These are phyloP conservation scores for Chionodraco myersi DNA, from an alignment of 2,113 vertebrate species.

Conservation along the genomic window DNA sequence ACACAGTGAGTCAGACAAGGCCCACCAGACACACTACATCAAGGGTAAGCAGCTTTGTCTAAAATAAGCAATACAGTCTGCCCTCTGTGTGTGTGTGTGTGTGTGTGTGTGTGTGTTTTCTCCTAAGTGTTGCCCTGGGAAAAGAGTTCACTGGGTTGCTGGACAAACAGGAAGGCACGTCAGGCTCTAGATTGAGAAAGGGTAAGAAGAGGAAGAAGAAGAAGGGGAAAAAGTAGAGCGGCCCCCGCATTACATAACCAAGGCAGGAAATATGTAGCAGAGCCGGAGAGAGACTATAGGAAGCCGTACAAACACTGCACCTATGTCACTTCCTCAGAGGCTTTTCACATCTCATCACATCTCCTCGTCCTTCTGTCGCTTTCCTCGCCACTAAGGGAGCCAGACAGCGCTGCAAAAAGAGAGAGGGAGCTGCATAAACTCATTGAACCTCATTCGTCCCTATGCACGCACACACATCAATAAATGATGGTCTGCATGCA, in stretches of 20 bases:
- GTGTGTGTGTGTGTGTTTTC: constrained; percentile 25
- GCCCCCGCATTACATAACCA: constrained; percentile 79
- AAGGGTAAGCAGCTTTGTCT: constrained; percentile 44
- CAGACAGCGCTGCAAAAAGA: constrained; percentile 54
- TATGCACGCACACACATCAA: constrained; percentile 55
- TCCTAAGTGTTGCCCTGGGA: constrained; percentile 60
- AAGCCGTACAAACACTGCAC: constrained; percentile 51
- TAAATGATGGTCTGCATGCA: constrained; percentile 69
- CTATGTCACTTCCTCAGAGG: constrained; percentile 68
- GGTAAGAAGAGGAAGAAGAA: constrained; percentile 30
- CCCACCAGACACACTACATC: constrained; percentile 19
- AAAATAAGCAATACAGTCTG: constrained; percentile 52
- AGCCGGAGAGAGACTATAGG: constrained; percentile 25
- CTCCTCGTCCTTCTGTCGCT: constrained; percentile 26
- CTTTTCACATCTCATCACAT: constrained; percentile 69
- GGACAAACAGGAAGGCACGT: constrained; percentile 78
- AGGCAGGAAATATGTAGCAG: constrained; percentile 76
- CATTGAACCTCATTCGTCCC: constrained; percentile 50
- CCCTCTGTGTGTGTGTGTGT: constrained; percentile 30
- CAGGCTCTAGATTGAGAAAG: constrained; percentile 63
- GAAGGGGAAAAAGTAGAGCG: constrained; percentile 28
- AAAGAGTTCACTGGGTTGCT: constrained; percentile 75
- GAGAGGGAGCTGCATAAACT: constrained; percentile 57
- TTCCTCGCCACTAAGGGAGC: constrained; percentile 33
- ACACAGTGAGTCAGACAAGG: neutral